phyloP scores from a whole-genome alignment of 2,888 invertebrate genomes.

The Torymus texanus region DNA sequence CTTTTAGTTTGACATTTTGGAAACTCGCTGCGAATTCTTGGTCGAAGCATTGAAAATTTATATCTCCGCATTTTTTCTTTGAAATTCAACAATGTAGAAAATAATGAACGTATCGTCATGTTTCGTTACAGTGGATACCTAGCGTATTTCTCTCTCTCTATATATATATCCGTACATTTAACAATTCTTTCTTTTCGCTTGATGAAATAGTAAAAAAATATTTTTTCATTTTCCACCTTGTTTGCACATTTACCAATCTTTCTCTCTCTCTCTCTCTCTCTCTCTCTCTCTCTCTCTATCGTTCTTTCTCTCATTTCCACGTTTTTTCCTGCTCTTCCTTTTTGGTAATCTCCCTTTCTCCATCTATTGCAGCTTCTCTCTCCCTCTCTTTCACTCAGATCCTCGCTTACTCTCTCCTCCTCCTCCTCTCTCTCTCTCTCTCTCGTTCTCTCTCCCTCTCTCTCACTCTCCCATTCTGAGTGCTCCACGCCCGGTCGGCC shows the following conservation, averaged over 20 bases:
- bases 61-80: no score
- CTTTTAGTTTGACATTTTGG: neutral
- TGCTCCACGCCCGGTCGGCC: slow-evolving; percentile 42
- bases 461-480: slow-evolving; percentile 37
- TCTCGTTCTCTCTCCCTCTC: slow-evolving; percentile 17
- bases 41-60: no score
- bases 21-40: no score
- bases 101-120: no score
- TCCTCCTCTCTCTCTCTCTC: slow-evolving; percentile 29
- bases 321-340: slow-evolving; percentile 37
- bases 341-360: slow-evolving; percentile 30
- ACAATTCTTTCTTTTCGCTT: no score
- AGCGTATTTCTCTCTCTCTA: no score
- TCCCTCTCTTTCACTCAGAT: neutral
- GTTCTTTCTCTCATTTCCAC: slow-evolving; percentile 26
- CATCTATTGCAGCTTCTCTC: neutral
- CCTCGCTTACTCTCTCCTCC: slow-evolving; percentile 32
- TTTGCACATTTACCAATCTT: neutral
- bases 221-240: neutral
- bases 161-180: no score
- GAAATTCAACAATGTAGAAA: no score
- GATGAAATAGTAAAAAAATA: no score
- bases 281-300: slow-evolving; percentile 26
- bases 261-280: neutral
- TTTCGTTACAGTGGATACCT: no score